Base-by-base conservation (phyloP, 2,888 invertebrate genomes). In the Sussaba pulchella region DNA sequence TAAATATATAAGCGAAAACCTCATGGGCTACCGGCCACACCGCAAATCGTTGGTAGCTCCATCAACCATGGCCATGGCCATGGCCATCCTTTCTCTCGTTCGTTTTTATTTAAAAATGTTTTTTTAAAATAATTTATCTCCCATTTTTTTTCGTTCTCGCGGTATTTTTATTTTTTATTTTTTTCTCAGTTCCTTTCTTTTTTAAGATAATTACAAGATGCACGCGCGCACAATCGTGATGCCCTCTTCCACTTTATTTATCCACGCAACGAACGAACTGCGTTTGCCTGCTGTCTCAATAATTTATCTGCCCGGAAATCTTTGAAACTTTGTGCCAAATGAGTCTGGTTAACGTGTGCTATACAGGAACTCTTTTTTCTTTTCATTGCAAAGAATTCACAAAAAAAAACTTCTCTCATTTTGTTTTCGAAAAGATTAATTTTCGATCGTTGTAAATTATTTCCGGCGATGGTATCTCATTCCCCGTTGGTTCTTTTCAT, bases 211-310 rank as follows among this genome's bases (percentile, higher is more conserved):
- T 81, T 77, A 66, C 81, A 45, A 70, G 64, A 77, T 36, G 70
- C 81, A 77, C 81, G 81, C 70, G 74, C 17, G 19, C 66, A 67
- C 31, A 14, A 10, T 57, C 54, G 19, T 39, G 52, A 19, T 17
- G n/a, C n/a, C n/a, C 19, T 36, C 31, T 41, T 31, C 69, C 12
- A 17, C 61, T 41, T 31, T 73, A 59, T 61, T 66, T 66, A 67
- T 63, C 61, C 45, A 72, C 66, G 66, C 19, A 47, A 19, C 71
- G 66, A 31, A 39, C 41, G 12, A 26, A 10, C 59, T 72, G 57
- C 76, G 81, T 73, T 77, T 59, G 69, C 81, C 81, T 76, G 81
- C 81, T 81, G 81, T 81, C 54, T 69, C 76, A 31, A 73, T 72
- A 81, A 54, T 73, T 72, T 75, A 72, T 77, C 54, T 52, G 8